Base-by-base conservation (phyloP, 2,888 invertebrate species). In the Oscheius sp. region DNA sequence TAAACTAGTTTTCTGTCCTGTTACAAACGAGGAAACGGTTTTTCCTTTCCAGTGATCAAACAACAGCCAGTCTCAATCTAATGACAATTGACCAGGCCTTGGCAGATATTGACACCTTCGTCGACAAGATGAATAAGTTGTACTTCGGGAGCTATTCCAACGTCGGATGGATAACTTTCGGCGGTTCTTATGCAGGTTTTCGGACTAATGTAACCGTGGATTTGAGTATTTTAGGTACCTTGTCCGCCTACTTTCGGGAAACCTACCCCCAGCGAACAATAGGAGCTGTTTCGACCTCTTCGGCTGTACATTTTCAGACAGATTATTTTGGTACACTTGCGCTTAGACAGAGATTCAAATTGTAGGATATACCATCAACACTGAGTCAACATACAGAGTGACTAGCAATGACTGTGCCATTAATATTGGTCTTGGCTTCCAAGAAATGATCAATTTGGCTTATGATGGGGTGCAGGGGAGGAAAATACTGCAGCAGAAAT, bases 241-340 rank as follows among this genome's bases (percentile, higher is more conserved):
- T 81, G 29, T 79, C 78, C 13, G 81, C 81, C 9, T 79, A 71
- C 66, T 81, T 81, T 70, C 75, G 81, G 29, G 81, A 79, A 50
- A 81, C 79, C 1, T 81, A 81, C 37, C 81, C 81, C 3, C 74
- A 79, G 72, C 74, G 76, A 74, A 81, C 79, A 7, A 77, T 77
- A 7, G 81, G 81, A 63, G 81, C 81, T 10, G 81, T 81, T n/a
- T 79, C 81, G 0, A 74, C 81, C 13, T 81, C 81, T 10, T 79
- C 79, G 1, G 81, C 81, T 55, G 81, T 81, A 58, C 74, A 81
- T 63, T 75, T 79, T 0, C 76, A 75, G 50, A 79, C 79, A 4
- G 81, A 81, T 76, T 79, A 81, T 55, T 81, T 79, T 53, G 81
- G 78, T 78, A 13, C 29, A 0, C 3, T 1, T 5, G 2, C 47